phyloP scores from a whole-genome alignment of 2,113 vertebrate species.

The Oryzias melastigma region DNA sequence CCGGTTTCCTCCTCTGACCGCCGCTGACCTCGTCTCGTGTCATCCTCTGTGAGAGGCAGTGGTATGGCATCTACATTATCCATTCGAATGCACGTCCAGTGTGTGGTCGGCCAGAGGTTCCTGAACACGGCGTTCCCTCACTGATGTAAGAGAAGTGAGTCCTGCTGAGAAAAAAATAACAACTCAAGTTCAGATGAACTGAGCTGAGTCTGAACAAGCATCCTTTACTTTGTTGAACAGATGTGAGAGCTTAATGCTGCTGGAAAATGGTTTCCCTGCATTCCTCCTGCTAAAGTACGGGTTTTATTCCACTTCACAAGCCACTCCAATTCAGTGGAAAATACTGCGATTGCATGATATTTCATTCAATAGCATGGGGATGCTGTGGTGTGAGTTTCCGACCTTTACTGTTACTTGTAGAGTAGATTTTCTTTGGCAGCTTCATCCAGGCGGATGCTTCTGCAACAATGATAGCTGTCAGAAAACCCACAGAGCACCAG shows the following conservation, averaged over 20 bases:
- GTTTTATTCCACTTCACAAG: no score
- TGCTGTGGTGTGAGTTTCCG: no score
- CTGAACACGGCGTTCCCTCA: constrained; percentile 13
- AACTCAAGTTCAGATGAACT: constrained; percentile 5
- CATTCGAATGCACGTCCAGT: neutral
- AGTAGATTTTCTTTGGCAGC: neutral
- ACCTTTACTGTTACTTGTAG: no score
- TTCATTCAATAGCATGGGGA: no score
- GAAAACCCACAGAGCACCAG: neutral
- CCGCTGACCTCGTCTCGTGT: constrained; percentile 2
- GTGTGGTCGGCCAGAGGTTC: constrained; percentile 14
- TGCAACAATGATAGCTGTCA: neutral
- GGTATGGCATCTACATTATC: neutral
- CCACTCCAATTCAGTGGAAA: no score
- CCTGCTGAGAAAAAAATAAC: constrained; percentile 3
- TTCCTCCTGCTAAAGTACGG: no score
- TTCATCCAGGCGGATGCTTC: neutral
- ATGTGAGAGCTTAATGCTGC: neutral
- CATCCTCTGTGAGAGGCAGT: constrained; percentile 6
- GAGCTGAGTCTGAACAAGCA: constrained; percentile 14
- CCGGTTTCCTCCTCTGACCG: constrained; percentile 1
- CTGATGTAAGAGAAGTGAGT: constrained; percentile 8
- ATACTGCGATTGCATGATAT: no score
- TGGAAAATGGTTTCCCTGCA: neutral
- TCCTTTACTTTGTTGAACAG: constrained; percentile 6